Evolutionary conservation across 2,113 vertebrate genomes (phyloP).

Genomic region (Corythoichthys haematopterus): DNA sequence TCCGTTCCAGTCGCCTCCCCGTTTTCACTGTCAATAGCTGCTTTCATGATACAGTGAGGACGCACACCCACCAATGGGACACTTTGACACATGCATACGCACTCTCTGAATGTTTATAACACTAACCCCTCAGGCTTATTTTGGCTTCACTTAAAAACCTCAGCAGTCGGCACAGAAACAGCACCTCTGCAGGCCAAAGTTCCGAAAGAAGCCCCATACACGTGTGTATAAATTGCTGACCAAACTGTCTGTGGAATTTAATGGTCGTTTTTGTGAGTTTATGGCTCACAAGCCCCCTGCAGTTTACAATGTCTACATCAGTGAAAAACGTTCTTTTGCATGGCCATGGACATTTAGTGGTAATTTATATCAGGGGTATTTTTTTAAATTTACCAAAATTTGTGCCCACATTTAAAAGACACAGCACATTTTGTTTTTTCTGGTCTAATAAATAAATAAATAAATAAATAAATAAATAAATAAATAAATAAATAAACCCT

Average conservation of each 20-base stretch:
- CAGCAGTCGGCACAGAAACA: slow-evolving; percentile 21
- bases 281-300: not conserved
- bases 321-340: slow-evolving; percentile 32
- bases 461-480: not conserved
- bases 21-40: slow-evolving; percentile 45
- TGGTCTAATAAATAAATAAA: not conserved
- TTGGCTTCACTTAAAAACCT: slow-evolving; percentile 27
- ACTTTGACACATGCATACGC: slow-evolving; percentile 2
- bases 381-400: not conserved
- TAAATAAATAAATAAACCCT: not conserved
- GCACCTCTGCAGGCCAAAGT: slow-evolving; percentile 14
- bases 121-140: slow-evolving; percentile 23
- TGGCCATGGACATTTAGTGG: not conserved
- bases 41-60: slow-evolving; percentile 46
- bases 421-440: not conserved
- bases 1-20: slow-evolving; percentile 18
- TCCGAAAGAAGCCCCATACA: slow-evolving; percentile 17
- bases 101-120: slow-evolving; percentile 10
- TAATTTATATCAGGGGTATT: not conserved
- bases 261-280: slow-evolving; percentile 24
- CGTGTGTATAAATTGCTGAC: slow-evolving; percentile 43
- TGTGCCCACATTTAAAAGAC: not conserved
- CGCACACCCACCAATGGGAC: not conserved
- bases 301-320: slow-evolving; percentile 29
- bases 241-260: slow-evolving; percentile 32